A percentile compares a stretch with the other conserved stretches of the same genome.
These are phyloP conservation scores for Steinernema hermaphroditum DNA, from an alignment of 2,888 invertebrate genomes.

Conservation along the genomic window DNA sequence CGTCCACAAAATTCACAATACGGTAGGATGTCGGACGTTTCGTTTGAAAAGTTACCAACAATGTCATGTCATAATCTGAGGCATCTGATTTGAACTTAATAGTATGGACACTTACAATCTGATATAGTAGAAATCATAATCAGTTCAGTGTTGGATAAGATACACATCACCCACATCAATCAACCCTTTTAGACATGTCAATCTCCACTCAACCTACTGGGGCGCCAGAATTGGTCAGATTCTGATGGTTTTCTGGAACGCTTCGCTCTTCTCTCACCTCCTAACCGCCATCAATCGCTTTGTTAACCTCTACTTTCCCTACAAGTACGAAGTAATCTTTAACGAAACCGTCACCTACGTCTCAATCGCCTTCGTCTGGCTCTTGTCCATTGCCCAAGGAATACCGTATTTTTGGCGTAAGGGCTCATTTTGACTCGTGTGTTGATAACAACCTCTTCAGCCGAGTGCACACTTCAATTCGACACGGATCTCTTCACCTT, in stretches of 20 bases:
- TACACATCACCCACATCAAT: too few relatives aligned
- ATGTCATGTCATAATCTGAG: too few relatives aligned
- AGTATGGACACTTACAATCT: too few relatives aligned
- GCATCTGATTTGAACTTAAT: too few relatives aligned
- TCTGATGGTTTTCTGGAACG: constrained; percentile 51
- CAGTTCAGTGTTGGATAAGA: too few relatives aligned
- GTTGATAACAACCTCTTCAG: background rate
- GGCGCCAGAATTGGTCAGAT: constrained; percentile 39
- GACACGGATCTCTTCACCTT: background rate
- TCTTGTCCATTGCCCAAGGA: constrained; percentile 41
- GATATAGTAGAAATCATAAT: too few relatives aligned
- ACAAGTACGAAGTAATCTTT: background rate
- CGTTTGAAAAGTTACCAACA: too few relatives aligned
- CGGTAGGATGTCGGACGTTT: too few relatives aligned
- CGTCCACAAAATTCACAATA: too few relatives aligned
- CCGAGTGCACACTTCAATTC: background rate
- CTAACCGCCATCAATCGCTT: constrained; percentile 47
- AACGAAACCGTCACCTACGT: constrained; percentile 32
- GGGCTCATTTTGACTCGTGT: background rate
- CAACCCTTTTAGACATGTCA: background rate
- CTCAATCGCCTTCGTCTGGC: constrained; percentile 42
- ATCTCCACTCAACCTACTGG: background rate
- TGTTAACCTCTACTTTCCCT: constrained; percentile 42
- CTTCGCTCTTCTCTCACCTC: constrained; percentile 47
- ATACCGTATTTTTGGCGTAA: constrained; percentile 46